Conservation (phyloP, 2,888 invertebrate species). For the Ormyrus rosae region DNA sequence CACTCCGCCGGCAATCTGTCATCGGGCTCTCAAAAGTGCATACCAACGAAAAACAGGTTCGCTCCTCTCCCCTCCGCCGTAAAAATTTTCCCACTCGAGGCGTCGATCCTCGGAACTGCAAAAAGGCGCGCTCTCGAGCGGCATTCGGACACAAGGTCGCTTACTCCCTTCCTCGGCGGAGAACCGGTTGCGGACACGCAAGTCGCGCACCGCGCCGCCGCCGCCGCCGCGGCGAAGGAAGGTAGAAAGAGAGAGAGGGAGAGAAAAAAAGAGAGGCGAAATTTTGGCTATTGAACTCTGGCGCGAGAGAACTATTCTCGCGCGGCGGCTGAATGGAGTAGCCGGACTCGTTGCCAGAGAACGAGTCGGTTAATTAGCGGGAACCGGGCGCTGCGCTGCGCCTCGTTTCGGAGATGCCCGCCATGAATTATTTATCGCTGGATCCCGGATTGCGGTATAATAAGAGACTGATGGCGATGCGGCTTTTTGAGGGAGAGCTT, state of each 20-base stretch:
- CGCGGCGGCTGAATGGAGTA: neutral
- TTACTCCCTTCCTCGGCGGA: too few species aligned
- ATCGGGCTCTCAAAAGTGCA: too few species aligned
- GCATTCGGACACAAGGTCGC: constrained; percentile 67
- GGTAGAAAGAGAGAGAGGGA: neutral
- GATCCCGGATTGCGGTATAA: too few species aligned
- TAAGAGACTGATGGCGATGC: too few species aligned
- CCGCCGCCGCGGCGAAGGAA: neutral
- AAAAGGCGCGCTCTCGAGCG: constrained; percentile 54
- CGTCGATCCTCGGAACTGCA: constrained; percentile 26
- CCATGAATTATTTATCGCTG: neutral
- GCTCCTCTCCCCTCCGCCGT: neutral
- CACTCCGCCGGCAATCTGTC: neutral
- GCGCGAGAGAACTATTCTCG: constrained; percentile 7
- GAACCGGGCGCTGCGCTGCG: neutral
- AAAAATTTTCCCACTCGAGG: neutral
- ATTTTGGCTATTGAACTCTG: constrained; percentile 46
- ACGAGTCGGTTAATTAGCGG: too few species aligned
- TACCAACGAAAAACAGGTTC: neutral
- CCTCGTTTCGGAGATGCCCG: constrained; percentile 11
- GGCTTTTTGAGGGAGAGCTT: too few species aligned
- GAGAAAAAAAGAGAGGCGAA: neutral
- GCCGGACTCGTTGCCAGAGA: too few species aligned
- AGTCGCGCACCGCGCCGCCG: neutral
- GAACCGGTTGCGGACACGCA: constrained; percentile 4